phyloP scores from a whole-genome alignment of 2,113 vertebrate species.

The Pituophis catenifer region DNA sequence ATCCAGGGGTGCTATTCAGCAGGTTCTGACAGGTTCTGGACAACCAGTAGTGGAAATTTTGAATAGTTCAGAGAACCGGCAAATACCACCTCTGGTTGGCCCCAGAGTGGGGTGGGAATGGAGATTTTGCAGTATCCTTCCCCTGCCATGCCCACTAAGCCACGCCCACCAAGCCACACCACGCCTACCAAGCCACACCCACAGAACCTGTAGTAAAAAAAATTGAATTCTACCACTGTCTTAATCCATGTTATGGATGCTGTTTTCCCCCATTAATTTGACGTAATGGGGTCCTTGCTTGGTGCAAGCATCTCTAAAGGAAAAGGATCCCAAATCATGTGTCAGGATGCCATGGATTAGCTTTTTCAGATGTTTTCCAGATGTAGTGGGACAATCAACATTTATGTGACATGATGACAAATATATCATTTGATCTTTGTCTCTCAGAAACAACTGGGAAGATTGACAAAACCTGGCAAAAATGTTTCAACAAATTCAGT shows the following conservation, averaged over 20 bases:
- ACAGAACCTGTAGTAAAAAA: too few relatives aligned
- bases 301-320: not conserved
- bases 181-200: too few relatives aligned
- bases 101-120: too few relatives aligned
- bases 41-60: too few relatives aligned
- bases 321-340: not conserved
- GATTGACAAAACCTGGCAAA: not conserved
- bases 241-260: not conserved
- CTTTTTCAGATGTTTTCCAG: not conserved
- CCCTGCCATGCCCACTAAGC: too few relatives aligned
- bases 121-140: too few relatives aligned
- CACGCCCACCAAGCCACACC: too few relatives aligned
- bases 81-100: too few relatives aligned
- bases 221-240: not conserved
- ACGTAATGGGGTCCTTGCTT: not conserved
- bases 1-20: too few relatives aligned
- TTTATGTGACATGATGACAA: not conserved
- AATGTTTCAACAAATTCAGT: not conserved
- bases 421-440: not conserved
- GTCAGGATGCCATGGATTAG: not conserved
- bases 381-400: not conserved
- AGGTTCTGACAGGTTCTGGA: too few relatives aligned
- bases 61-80: too few relatives aligned
- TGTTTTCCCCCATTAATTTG: not conserved
- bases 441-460: not conserved